Evolutionary conservation across 2,888 invertebrate genomes (phyloP).

Genomic region (Allophyes oxyacanthae): DNA sequence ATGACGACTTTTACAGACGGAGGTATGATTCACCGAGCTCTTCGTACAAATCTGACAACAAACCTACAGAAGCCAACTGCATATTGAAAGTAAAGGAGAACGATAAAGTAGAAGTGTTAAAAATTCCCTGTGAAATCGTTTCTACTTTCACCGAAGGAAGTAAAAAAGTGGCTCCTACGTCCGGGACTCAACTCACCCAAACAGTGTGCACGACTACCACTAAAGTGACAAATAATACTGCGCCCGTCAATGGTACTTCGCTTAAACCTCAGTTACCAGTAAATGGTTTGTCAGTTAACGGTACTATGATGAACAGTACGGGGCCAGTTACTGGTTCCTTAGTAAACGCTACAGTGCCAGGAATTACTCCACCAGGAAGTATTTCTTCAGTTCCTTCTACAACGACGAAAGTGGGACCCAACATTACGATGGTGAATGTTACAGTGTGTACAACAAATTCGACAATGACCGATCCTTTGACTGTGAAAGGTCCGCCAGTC

Average conservation of each 20-base stretch:
- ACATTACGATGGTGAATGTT: conserved; percentile 57
- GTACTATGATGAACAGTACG: conserved; percentile 20
- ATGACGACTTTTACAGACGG: conserved; percentile 79
- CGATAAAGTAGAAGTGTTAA: conserved; percentile 67
- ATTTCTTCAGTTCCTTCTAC: conserved; percentile 23
- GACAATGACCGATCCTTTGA: conserved; percentile 72
- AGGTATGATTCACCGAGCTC: conserved; percentile 64
- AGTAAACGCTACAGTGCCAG: neutral
- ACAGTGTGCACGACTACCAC: conserved; percentile 73
- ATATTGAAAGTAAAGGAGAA: conserved; percentile 76
- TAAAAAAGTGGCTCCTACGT: conserved; percentile 58
- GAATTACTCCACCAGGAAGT: conserved; percentile 7
- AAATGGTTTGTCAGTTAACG: conserved; percentile 20
- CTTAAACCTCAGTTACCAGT: conserved; percentile 19
- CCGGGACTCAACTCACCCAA: conserved; percentile 58
- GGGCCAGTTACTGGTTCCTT: neutral
- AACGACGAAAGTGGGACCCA: conserved; percentile 44
- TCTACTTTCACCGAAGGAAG: conserved; percentile 80
- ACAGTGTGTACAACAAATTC: conserved; percentile 66
- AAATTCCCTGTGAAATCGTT: conserved; percentile 84
- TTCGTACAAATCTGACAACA: conserved; percentile 33
- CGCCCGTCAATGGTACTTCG: conserved; percentile 25
- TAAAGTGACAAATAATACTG: conserved; percentile 60
- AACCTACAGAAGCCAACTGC: conserved; percentile 71
- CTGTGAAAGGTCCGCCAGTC: conserved; percentile 69